Percentiles rank a stretch among this genome's conserved stretches.
Evolutionary conservation across 2,797 vertebrate species (phyloP).

Genomic region (Heliangelus exortis): DNA sequence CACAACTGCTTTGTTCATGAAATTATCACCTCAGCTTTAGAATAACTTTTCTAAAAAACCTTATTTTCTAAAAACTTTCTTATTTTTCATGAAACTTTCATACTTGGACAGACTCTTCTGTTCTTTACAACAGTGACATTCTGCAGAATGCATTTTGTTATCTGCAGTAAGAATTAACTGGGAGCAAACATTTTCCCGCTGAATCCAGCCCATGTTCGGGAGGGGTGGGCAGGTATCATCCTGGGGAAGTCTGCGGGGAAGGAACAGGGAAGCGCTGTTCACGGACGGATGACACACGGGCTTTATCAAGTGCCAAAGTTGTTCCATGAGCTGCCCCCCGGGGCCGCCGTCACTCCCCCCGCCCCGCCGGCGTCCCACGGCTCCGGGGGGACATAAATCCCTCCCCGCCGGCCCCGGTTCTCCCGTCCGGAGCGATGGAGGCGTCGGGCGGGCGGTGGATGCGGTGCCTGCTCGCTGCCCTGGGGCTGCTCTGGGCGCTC

Average conservation of each 20-base stretch:
- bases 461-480: conserved; percentile 79
- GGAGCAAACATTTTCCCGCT: background rate
- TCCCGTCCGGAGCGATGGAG: background rate
- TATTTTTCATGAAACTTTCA: background rate
- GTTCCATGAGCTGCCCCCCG: fast-evolving
- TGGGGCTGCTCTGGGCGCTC: conserved; percentile 81
- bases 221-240: background rate
- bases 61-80: background rate
- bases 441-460: conserved; percentile 75
- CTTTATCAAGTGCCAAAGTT: fast-evolving
- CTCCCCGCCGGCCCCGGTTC: background rate
- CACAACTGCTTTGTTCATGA: background rate
- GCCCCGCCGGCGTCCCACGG: conserved; percentile 1
- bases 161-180: background rate
- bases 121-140: background rate
- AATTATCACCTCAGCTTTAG: background rate
- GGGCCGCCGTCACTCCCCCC: background rate
- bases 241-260: background rate
- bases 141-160: background rate
- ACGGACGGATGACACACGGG: fast-evolving
- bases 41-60: background rate
- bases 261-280: fast-evolving
- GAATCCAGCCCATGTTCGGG: background rate
- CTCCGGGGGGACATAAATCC: conserved; percentile 4
- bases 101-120: fast-evolving